Conservation (phyloP, 2,888 invertebrate genomes). For the Apotomis turbidana region DNA sequence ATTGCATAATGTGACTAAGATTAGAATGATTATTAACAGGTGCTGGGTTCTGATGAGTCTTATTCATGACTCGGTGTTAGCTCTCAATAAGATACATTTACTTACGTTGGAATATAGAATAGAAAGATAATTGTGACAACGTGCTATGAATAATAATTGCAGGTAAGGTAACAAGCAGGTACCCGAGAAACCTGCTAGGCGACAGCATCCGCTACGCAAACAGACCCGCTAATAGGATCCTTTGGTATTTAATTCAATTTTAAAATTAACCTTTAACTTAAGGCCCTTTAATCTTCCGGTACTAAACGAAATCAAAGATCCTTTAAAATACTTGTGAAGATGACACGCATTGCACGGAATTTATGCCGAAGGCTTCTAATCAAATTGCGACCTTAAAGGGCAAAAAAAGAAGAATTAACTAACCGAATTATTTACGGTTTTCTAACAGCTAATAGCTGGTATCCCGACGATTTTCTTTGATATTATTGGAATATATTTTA, state of each 20-base stretch:
- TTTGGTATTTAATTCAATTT: slow-evolving; percentile 57
- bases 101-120: neutral
- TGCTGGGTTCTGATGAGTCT: too few relatives aligned
- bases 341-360: slow-evolving; percentile 25
- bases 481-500: neutral
- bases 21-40: too few relatives aligned
- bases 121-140: slow-evolving; percentile 60
- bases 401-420: neutral
- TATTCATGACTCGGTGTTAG: neutral
- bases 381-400: slow-evolving; percentile 1
- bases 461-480: neutral
- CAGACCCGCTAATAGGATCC: slow-evolving; percentile 59
- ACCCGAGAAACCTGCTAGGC: slow-evolving; percentile 27
- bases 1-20: too few relatives aligned
- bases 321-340: slow-evolving; percentile 27
- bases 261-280: slow-evolving; percentile 58
- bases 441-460: neutral
- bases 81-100: neutral
- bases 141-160: slow-evolving; percentile 70
- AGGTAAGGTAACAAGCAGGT: slow-evolving; percentile 56
- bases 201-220: slow-evolving; percentile 55
- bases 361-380: slow-evolving; percentile 5
- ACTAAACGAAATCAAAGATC: slow-evolving; percentile 44
- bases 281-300: slow-evolving; percentile 49
- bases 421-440: neutral